phyloP scores from a whole-genome alignment of 2,113 vertebrate species.

The Danio rerio region DNA sequence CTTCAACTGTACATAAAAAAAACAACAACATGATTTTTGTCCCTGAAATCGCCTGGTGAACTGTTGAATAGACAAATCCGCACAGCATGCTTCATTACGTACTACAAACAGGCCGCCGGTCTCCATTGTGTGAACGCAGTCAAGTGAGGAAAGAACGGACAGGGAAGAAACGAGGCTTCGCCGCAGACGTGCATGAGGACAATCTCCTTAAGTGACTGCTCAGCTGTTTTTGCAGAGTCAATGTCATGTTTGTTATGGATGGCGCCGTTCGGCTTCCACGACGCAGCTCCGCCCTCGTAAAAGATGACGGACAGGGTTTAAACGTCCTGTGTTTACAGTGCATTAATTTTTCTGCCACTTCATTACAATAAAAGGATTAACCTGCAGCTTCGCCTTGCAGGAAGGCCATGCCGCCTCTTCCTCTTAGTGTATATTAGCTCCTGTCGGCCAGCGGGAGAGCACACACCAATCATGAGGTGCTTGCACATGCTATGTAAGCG shows the following conservation, averaged over 20 bases:
- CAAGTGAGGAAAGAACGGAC: background rate
- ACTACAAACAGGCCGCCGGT: background rate
- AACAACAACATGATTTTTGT: no score
- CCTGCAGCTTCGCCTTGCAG: constrained; percentile 62
- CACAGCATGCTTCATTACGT: background rate
- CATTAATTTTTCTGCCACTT: constrained; percentile 71
- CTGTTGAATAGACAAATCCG: constrained; percentile 8
- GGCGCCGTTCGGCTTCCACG: constrained; percentile 28
- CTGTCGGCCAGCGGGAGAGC: constrained; percentile 25
- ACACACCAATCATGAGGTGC: constrained; percentile 60
- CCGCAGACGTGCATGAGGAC: constrained; percentile 31
- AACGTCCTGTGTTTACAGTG: constrained; percentile 65
- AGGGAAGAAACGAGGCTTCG: constrained; percentile 4
- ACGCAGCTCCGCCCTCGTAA: constrained; percentile 67
- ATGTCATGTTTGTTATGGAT: constrained; percentile 66
- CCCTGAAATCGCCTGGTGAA: background rate
- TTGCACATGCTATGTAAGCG: constrained; percentile 17
- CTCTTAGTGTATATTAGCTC: constrained; percentile 61
- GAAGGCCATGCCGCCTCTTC: constrained; percentile 64
- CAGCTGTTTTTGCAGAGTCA: constrained; percentile 61
- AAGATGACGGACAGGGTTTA: constrained; percentile 69
- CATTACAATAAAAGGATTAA: constrained; percentile 82
- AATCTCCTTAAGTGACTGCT: constrained; percentile 60
- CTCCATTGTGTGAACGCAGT: background rate
- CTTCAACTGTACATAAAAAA: no score